These are phyloP conservation scores for Euleptes europaea DNA, from an alignment of 2,113 vertebrate species.

Conservation along the genomic window DNA sequence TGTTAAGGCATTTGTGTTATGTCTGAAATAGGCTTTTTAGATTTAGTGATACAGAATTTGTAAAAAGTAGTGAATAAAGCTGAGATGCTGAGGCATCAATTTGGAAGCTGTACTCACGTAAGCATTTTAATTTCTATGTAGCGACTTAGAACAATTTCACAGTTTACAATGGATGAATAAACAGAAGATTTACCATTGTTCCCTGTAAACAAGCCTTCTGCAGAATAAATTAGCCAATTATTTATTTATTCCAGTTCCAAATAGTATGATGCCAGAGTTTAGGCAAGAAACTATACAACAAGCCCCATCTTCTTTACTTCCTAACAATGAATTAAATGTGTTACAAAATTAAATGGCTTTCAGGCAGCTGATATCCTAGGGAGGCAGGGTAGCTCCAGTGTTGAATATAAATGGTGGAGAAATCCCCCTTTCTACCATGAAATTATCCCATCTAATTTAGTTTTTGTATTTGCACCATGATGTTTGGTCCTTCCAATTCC, in stretches of 20 bases:
- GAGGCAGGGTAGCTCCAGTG: constrained; percentile 48
- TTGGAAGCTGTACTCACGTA: constrained; percentile 12
- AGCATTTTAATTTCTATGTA: constrained; percentile 50
- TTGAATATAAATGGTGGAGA: constrained; percentile 48
- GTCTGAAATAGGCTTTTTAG: constrained; percentile 50
- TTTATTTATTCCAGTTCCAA: constrained; percentile 56
- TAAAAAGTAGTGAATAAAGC: constrained; percentile 42
- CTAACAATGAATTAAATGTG: constrained; percentile 38
- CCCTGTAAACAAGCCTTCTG: constrained; percentile 28
- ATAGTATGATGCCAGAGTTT: constrained; percentile 42
- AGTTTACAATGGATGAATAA: constrained; percentile 28
- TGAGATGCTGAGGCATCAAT: constrained; percentile 58
- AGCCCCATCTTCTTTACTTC: constrained; percentile 37
- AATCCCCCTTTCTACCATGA: constrained; percentile 20
- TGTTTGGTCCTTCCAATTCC: constrained; percentile 1
- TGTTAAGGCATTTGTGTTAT: constrained; percentile 60
- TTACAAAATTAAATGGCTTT: constrained; percentile 32
- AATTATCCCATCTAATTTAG: constrained; percentile 27
- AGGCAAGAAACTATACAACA: constrained; percentile 45
- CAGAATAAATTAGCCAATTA: constrained; percentile 45
- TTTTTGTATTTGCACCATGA: not conserved
- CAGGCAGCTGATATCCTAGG: constrained; percentile 46
- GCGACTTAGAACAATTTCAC: constrained; percentile 37
- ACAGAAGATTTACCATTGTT: constrained; percentile 29
- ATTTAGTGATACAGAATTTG: constrained; percentile 32